Base-by-base conservation (phyloP, 2,888 invertebrate genomes). In the Adelognathus sp. region DNA sequence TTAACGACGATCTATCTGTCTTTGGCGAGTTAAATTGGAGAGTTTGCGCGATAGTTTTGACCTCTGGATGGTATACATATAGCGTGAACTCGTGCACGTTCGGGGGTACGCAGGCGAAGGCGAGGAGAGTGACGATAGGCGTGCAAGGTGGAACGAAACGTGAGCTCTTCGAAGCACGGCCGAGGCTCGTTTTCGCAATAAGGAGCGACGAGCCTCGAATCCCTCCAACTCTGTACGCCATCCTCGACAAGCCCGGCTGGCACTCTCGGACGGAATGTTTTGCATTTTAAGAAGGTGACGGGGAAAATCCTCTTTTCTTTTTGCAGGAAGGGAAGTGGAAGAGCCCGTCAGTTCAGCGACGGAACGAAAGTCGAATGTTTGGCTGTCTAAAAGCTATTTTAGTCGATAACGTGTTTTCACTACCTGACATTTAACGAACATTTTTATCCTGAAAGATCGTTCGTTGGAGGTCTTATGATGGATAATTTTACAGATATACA, bases 251-350 rank as follows among this genome's bases (percentile, higher is more conserved):
- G 73, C 78, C 75, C 75, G 74, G 67, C 70, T 76, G 61, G 16
- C 82, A 82, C 85, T 81, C 82, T 83, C 83, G 81, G 85, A 84
- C 85, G 86, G 82, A 86, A 87, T 90, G 90, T 90, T 90, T 90
- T 90, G 90, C 90, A 90, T 90, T 89, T 90, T 90, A 90, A 90
- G 87, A 90, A 90, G 90, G 86, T 90, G 88, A 88, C 86, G 86
- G 86, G 85, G 70, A 61, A 69, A 70, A 67, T 61, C 64, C 74
- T 52, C 54, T 86, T 85, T 82, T n/a, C n/a, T 84, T 85, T 87
- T 88, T 86, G 83, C 86, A 84, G 86, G 82, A 86, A 82, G 80
- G 84, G 83, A 86, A 82, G 86, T 85, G 85, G 81, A 79, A 81
- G 61, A 81, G 76, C 74, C 79, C 36, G 36, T n/a, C 9, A 5